Conservation (phyloP, 2,888 invertebrate species). For the Orthosia gothica region DNA sequence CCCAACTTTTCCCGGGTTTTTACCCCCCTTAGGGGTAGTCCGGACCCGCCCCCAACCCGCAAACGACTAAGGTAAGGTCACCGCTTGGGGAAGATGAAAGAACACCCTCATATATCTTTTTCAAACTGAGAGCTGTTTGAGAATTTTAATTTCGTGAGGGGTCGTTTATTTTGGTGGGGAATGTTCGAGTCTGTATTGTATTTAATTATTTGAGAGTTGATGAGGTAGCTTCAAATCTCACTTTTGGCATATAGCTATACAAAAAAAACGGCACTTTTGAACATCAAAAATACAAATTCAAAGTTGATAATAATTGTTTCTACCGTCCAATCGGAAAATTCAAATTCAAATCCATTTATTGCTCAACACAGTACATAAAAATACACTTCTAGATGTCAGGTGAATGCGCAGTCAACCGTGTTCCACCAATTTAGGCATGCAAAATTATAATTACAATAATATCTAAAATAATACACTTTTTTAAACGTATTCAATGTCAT, state of each 20-base stretch:
- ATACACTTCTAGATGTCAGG: too few relatives aligned
- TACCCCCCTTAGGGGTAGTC: constrained; percentile 68
- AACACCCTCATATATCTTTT: constrained; percentile 90
- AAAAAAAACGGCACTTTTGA: neutral
- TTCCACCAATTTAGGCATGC: too few relatives aligned
- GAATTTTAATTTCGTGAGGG: constrained; percentile 89
- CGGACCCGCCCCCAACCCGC: constrained; percentile 76
- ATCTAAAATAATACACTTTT: too few relatives aligned
- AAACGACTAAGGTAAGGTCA: constrained; percentile 87
- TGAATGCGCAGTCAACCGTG: too few relatives aligned
- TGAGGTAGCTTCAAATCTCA: neutral
- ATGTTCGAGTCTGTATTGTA: constrained; percentile 17
- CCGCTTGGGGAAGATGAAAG: constrained; percentile 88
- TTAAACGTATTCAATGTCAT: too few relatives aligned
- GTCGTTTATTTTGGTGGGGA: constrained; percentile 36
- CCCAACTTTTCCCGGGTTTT: constrained; percentile 73
- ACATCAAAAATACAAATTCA: too few relatives aligned
- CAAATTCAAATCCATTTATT: too few relatives aligned
- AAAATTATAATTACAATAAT: too few relatives aligned
- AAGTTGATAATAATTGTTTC: too few relatives aligned
- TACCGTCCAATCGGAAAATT: too few relatives aligned
- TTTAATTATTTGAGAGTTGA: neutral
- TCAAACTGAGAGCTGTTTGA: constrained; percentile 89
- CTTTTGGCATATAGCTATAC: neutral
- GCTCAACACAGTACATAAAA: too few relatives aligned